Base-by-base conservation (phyloP, 2,888 invertebrate genomes). In the Volucella inflata region DNA sequence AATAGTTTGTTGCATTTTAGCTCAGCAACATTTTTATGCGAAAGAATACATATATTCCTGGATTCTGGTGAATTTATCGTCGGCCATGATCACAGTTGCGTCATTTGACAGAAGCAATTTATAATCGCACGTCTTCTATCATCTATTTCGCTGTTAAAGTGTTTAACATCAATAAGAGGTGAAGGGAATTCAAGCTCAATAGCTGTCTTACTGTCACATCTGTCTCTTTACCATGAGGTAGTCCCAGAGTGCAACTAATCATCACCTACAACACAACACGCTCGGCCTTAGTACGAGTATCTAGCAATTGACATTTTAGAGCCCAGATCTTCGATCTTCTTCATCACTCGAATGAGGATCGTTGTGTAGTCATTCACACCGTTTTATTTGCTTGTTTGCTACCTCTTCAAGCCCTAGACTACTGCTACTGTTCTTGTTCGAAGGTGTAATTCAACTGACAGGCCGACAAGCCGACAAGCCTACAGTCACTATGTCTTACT, bases 381-480 rank as follows among this genome's bases (percentile, higher is more conserved):
- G 46, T 68, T 79, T 36, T 70, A 62, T 50, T 36, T 42, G 65
- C 75, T 68, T 46, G 65, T 72, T 62, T 30, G 67, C 67, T 71
- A 51, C 77, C 77, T 62, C 44, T 46, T 57, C 55, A 30, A 64
- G 64, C 62, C 71, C 17, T 53, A 44, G 57, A 75, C 75, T 65
- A 36, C 70, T 84, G 85, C 85, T 85, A 85, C 85, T 85, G 85
- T 85, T 85, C 85, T 85, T 85, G 81, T 85, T 81, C 81, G 72
- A 68, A 81, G 81, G 85, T 85, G 85, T 85, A 85, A 85, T 85
- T 72, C 81, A 85, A 81, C 85, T 85, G 85, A 85, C 85, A 77
- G 57, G 59, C 30, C 30, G 30, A 30, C 21, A 74, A 53, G 72
- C 81, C 76, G 85, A 85, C 85, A 85, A 85, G 85, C 71, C 81